Evolutionary conservation across 2,888 invertebrate species (phyloP).

Genomic region (Drosophila borealis): DNA sequence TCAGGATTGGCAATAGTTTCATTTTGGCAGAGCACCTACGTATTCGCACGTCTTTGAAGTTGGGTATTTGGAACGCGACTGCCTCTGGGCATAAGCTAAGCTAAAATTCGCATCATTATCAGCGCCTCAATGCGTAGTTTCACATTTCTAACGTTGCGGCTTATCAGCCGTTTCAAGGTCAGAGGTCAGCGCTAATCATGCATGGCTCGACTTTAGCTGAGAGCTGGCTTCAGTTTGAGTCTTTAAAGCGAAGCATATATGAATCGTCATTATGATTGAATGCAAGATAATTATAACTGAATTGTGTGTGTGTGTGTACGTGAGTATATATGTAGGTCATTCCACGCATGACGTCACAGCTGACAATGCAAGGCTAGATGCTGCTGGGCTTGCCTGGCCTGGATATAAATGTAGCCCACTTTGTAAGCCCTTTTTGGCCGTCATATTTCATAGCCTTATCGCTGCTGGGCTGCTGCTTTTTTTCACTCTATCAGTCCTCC

Average conservation of each 20-base stretch:
- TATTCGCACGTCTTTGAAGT: conserved; percentile 34
- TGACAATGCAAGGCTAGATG: conserved; percentile 4
- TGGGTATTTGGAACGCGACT: conserved; percentile 38
- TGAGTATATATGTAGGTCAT: neutral
- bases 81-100: neutral
- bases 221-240: neutral
- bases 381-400: neutral
- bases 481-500: neutral
- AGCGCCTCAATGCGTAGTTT: conserved; percentile 30
- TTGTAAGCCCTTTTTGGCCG: conserved; percentile 1
- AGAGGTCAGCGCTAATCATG: conserved; percentile 44
- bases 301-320: neutral
- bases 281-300: conserved; percentile 5
- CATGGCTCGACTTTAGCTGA: conserved; percentile 8
- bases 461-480: neutral
- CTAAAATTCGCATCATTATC: conserved; percentile 22
- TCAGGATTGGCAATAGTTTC: conserved; percentile 17
- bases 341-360: neutral
- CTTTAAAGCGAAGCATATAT: conserved; percentile 8
- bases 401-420: conserved; percentile 4
- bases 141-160: conserved; percentile 13
- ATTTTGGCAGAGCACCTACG: conserved; percentile 6
- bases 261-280: conserved; percentile 28
- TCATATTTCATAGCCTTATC: conserved; percentile 17
- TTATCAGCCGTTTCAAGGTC: conserved; percentile 44